Conservation (phyloP, 2,888 invertebrate species). For the Drosophila atroscutellata region DNA sequence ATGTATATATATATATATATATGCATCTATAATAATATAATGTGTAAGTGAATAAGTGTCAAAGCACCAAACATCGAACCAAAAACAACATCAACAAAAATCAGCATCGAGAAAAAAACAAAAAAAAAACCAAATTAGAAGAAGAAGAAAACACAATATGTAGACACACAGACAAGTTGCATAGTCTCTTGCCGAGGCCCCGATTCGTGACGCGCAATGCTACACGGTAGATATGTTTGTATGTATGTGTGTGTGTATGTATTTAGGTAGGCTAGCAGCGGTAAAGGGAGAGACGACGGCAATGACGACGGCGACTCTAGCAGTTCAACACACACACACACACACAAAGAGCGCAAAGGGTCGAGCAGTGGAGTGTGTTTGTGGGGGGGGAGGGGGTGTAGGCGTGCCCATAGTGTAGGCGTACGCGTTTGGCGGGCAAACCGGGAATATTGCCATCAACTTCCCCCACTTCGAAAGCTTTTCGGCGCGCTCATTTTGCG, state of each 20-base stretch:
- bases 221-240: constrained; percentile 20
- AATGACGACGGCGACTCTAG: constrained; percentile 43
- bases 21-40: background rate
- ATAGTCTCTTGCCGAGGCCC: constrained; percentile 75
- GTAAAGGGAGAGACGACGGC: constrained; percentile 14
- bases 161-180: constrained; percentile 61
- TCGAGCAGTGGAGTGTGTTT: background rate
- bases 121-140: background rate
- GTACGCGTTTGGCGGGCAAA: constrained; percentile 11
- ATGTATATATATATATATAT: constrained; percentile 3
- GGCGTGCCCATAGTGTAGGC: constrained; percentile 37
- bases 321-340: constrained; percentile 38
- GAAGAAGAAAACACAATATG: constrained; percentile 38
- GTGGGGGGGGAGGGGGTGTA: background rate
- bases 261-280: constrained; percentile 16
- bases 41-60: constrained; percentile 9
- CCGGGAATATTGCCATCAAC: constrained; percentile 50
- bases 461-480: constrained; percentile 45
- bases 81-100: constrained; percentile 12
- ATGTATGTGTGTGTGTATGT: constrained; percentile 1
- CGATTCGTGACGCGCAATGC: constrained; percentile 54
- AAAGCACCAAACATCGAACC: constrained; percentile 38
- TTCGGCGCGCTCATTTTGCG: constrained; percentile 40
- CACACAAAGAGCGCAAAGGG: constrained; percentile 6
- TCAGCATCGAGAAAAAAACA: constrained; percentile 13